These are phyloP conservation scores for Paracentrotus lividus DNA, from an alignment of 53 echinoderm and acorn worm species.

Conservation along the genomic window DNA sequence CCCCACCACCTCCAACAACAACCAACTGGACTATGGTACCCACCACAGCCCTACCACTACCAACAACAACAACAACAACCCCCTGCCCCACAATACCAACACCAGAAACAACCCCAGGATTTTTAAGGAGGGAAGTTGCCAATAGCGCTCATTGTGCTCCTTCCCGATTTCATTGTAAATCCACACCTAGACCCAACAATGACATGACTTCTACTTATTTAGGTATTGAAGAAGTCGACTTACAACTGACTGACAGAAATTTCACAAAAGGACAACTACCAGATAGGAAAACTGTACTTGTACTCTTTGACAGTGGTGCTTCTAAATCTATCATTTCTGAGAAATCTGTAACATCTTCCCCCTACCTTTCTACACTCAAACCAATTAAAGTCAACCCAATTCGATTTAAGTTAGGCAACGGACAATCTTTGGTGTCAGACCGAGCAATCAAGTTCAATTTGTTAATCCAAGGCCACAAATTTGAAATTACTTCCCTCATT, in stretches of 20 bases:
- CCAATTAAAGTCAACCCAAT: background rate
- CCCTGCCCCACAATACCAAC: no score
- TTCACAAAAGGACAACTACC: constrained; percentile 49
- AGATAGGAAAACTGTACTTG: constrained; percentile 54
- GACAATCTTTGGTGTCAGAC: background rate
- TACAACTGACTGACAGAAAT: constrained; percentile 45
- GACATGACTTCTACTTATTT: constrained; percentile 26
- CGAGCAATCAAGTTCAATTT: background rate
- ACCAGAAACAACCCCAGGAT: background rate
- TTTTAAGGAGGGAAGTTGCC: background rate
- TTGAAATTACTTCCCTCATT: constrained; percentile 13
- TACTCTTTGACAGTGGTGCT: constrained; percentile 74
- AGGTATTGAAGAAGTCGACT: constrained; percentile 29
- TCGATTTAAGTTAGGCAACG: constrained; percentile 42
- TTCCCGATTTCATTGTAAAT: background rate
- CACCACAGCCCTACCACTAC: background rate
- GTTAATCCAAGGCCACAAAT: constrained; percentile 21
- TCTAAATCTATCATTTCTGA: constrained; percentile 37
- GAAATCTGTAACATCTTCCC: constrained; percentile 4
- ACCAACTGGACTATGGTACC: background rate
- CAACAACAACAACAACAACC: background rate
- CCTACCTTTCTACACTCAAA: constrained; percentile 2
- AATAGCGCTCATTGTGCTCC: constrained; percentile 32
- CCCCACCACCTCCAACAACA: background rate
- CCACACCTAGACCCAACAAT: background rate